phyloP scores from a whole-genome alignment of 2,113 vertebrate species.

The Dermatemys mawii region DNA sequence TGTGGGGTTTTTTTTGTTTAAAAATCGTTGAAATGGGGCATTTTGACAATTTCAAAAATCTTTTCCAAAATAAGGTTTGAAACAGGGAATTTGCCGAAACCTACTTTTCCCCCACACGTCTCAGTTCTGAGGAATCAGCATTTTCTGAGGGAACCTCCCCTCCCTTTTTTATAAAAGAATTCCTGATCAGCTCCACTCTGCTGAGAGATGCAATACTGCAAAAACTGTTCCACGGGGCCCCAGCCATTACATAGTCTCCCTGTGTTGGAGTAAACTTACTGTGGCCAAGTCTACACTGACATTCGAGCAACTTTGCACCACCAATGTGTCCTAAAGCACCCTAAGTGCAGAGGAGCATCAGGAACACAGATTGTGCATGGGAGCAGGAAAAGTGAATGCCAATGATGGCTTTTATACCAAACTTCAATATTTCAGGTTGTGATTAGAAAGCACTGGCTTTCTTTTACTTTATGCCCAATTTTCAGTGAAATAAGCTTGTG shows the following conservation, averaged over 20 bases:
- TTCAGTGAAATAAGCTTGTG: not conserved
- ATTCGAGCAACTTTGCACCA: not conserved
- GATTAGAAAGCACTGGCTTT: not conserved
- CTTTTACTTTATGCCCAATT: not conserved
- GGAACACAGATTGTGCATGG: not conserved
- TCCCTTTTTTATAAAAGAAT: not conserved
- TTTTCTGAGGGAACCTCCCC: not conserved
- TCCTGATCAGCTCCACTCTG: not conserved
- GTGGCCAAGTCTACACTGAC: not conserved
- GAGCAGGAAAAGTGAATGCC: not conserved
- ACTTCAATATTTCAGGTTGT: not conserved
- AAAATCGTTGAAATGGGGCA: not conserved
- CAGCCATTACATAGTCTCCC: not conserved
- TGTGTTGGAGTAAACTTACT: conserved; percentile 5
- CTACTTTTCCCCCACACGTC: not conserved
- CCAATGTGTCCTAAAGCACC: conserved; percentile 17
- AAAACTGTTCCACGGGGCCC: not conserved
- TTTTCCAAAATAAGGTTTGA: not conserved
- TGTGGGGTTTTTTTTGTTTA: not conserved
- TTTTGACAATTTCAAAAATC: not conserved
- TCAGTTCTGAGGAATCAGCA: not conserved
- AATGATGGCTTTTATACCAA: not conserved
- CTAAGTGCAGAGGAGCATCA: not conserved
- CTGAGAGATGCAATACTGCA: not conserved
- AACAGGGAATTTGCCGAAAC: not conserved